Base-by-base conservation (phyloP, 2,888 invertebrate genomes). In the Pyralis farinalis region DNA sequence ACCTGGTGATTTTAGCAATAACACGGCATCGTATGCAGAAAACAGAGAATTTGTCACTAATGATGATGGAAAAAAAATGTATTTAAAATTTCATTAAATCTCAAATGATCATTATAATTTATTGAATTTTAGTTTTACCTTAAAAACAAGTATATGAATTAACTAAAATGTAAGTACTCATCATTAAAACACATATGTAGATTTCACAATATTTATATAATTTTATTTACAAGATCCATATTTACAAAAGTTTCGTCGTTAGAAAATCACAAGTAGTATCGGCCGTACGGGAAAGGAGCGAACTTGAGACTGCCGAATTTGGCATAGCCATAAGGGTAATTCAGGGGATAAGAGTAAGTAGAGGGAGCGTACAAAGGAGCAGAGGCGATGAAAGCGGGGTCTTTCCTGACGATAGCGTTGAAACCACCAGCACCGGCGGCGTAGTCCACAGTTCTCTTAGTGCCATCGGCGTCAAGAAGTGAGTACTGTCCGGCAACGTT, bases 401-500 rank as follows among this genome's bases (percentile, higher is more conserved):
- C 90, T 44, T 88, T 89, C 56, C 85, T 78, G 3, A 91, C 91
- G 34, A 90, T 60, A 27, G 91, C 91, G 72, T 91, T 91, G 79
- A 91, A 91, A 7, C 91, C 91, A 37, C 72, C 63, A 3, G 61
- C 80, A 30, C 88, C 90, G 21, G 91, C 90, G n/a, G 88, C 82
- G 65, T 91, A 91, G 70, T 91, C 90, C 0, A 91, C 91, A 8
- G 82, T 90, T 40, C 91, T 81, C 40, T 78, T 74, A 27, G 88
- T 84, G 43, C 91, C 91, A 49, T 91, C 91, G 21, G 91, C 64
- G 49, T 91, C 91, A 43, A 82, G 61, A 34, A 91, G 77, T 20
- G 90, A 87, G 78, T 91, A 91, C 58, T 90, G 89, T 31, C 91
- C 91, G 46, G 78, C 77, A 25, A 91, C 91, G 51, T 84, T 80